Percentiles rank a stretch among this genome's conserved stretches.
phyloP scores from a whole-genome alignment of 1,140 invertebrate genomes.

The Drosophila bocqueti region DNA sequence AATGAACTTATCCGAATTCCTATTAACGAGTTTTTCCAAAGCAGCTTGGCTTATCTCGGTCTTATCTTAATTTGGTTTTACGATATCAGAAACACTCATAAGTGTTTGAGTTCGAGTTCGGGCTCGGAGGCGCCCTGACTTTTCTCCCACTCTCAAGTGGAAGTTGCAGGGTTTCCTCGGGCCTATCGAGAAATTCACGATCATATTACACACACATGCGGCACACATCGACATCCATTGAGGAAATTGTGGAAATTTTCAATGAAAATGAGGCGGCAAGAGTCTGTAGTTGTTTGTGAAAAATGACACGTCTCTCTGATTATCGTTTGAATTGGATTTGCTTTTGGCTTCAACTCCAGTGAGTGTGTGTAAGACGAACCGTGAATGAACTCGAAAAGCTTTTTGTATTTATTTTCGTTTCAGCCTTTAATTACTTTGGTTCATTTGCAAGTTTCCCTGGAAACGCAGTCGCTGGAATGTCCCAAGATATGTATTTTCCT shows the following conservation, averaged over 20 bases:
- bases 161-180: conserved; percentile 70
- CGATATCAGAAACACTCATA: conserved; percentile 62
- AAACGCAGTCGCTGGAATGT: conserved; percentile 58
- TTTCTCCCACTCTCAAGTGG: conserved; percentile 27
- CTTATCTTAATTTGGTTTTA: conserved; percentile 78
- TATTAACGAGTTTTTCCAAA: conserved; percentile 22
- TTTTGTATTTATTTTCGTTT: conserved; percentile 15
- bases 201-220: conserved; percentile 65
- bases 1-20: conserved; percentile 18
- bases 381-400: conserved; percentile 32
- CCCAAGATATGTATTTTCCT: conserved; percentile 42
- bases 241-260: conserved; percentile 71
- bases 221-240: conserved; percentile 49
- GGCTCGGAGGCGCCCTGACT: conserved; percentile 43
- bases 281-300: conserved; percentile 68
- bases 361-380: conserved; percentile 14
- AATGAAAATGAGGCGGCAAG: conserved; percentile 61
- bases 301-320: conserved; percentile 69
- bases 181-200: conserved; percentile 62
- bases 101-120: conserved; percentile 5
- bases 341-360: not conserved
- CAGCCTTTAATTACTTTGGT: conserved; percentile 31
- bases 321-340: conserved; percentile 26
- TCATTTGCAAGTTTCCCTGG: conserved; percentile 36
- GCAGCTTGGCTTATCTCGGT: conserved; percentile 26